Evolutionary conservation across 2,797 vertebrate species (phyloP), one percentile per base, ranked within the genome.

Genomic region (Mionectes olivaceus): DNA sequence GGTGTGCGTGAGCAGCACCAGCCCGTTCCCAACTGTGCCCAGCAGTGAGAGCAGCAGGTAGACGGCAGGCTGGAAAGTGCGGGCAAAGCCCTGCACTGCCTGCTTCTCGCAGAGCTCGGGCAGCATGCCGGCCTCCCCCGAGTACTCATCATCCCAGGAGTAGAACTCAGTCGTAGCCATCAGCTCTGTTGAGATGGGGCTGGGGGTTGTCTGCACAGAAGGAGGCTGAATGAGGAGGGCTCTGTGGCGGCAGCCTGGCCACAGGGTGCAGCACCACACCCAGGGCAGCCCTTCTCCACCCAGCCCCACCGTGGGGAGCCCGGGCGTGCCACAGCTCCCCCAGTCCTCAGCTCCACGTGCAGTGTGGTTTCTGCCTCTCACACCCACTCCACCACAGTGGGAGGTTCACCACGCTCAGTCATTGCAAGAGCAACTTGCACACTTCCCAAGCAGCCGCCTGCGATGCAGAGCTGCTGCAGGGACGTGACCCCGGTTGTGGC

Each of bases 1-100:
- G 87, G 97, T 98, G 22, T 99, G 99, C 1, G 98, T 99, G 93
- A 98, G 96, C 30, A 99, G 98, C 83, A 99, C 99, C 80, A 99
- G 94, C 74, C 95, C 96, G 9, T 99, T 99, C 23, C 99, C 99
- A 3, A 69, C 71, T 4, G 97, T 53, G 15, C 99, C 99, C 59
- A 99, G 91, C 35, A 97, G 63, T 22, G 98, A 99, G 70, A 99
- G 97, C 10, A 98, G 55, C 77, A 98, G 55, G 87, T 98, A 99
- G 32, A 98, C 49, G 2, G 95, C 96, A 2, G 98, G 97, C 96
- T 99, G 99, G 96, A 99, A 98, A 23, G 60, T 89, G 28, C 95
- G 97, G 80, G 98, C 98, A 1, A 98, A 97, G 60, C 88, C 90
- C 73, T 97, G 97, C 59, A 98, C 92, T 2, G 50, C 86, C 1